These are phyloP conservation scores for Andrena cerasifolii DNA, from an alignment of 1,140 invertebrate species.

Conservation along the genomic window DNA sequence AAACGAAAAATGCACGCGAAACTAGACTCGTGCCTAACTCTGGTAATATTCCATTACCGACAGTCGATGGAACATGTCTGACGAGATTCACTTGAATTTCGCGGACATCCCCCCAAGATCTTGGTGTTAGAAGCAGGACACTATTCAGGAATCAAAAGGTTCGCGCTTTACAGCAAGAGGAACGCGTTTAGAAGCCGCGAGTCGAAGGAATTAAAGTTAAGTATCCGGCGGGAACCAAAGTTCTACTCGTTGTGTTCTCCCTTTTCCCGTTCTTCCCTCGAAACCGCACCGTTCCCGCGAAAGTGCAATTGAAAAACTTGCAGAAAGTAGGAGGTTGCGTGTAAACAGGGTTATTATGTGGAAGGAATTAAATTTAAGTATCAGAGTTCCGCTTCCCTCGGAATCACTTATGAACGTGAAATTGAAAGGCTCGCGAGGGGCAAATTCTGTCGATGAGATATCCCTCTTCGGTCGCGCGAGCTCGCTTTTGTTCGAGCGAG, in stretches of 20 bases:
- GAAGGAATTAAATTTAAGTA: neutral
- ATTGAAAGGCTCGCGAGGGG: neutral
- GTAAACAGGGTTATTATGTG: neutral
- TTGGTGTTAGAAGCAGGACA: too few relatives aligned
- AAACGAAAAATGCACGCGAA: constrained; percentile 5
- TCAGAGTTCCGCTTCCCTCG: neutral
- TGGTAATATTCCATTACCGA: constrained; percentile 35
- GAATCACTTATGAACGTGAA: neutral
- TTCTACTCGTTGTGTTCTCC: neutral
- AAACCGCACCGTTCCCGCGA: neutral
- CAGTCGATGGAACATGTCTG: constrained; percentile 1
- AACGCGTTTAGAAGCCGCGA: too few relatives aligned
- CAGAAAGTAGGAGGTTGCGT: neutral
- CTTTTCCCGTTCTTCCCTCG: neutral
- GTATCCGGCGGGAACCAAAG: neutral
- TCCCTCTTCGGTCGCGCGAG: too few relatives aligned
- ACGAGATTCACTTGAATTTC: constrained; percentile 30
- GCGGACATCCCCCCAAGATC: too few relatives aligned
- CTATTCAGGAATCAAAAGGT: too few relatives aligned
- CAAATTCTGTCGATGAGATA: neutral
- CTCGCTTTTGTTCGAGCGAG: too few relatives aligned
- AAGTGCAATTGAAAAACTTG: constrained; percentile 20
- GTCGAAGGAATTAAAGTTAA: constrained; percentile 18
- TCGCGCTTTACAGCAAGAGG: too few relatives aligned
- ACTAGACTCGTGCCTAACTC: constrained; percentile 32